phyloP scores from a whole-genome alignment of 37 sponge, comb jelly and placozoan genomes.

The Haliclona indistincta region DNA sequence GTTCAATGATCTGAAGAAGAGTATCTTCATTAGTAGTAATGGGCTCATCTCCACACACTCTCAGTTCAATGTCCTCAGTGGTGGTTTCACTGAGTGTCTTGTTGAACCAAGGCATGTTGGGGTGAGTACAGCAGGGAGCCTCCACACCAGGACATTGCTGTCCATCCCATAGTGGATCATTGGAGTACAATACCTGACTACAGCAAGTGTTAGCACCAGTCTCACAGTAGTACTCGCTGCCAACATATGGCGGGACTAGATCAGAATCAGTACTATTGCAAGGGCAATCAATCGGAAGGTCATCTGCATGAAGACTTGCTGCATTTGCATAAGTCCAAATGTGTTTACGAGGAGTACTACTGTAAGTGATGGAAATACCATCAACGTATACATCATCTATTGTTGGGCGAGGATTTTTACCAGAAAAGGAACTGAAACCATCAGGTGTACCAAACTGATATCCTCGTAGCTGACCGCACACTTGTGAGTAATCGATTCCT shows the following conservation, averaged over 20 bases:
- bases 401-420: no score
- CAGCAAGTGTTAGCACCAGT: neutral
- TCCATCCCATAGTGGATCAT: slow-evolving; percentile 31
- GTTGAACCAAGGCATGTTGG: slow-evolving; percentile 36
- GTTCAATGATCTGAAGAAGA: no score
- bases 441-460: neutral
- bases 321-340: slow-evolving; percentile 4
- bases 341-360: slow-evolving; percentile 1
- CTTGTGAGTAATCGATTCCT: neutral
- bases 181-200: neutral
- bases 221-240: slow-evolving; percentile 35
- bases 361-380: slow-evolving; percentile 3
- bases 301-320: neutral
- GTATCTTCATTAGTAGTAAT: no score
- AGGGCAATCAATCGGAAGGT: neutral
- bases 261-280: neutral
- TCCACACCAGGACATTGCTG: slow-evolving; percentile 4
- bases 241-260: slow-evolving; percentile 10
- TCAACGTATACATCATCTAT: neutral
- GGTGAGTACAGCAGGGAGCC: slow-evolving; percentile 1
- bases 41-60: no score
- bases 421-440: neutral
- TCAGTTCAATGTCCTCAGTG: no score
- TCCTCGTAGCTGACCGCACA: neutral
- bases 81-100: no score